These are phyloP conservation scores for Lysandra bellargus DNA, from an alignment of 2,888 invertebrate genomes.

Conservation along the genomic window DNA sequence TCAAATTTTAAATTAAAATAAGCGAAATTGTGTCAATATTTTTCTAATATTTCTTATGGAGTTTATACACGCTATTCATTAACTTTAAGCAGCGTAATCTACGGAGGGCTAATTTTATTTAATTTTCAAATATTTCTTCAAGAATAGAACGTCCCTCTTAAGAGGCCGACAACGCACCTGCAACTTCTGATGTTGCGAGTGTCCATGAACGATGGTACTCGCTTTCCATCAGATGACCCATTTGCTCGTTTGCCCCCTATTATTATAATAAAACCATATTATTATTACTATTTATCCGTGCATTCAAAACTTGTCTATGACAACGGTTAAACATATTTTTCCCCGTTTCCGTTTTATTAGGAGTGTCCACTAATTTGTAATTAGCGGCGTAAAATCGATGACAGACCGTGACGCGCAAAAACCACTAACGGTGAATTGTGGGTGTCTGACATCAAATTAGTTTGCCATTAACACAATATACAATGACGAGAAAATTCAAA, in stretches of 20 bases:
- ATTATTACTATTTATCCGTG: too few species aligned
- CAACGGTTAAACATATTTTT: constrained; percentile 28
- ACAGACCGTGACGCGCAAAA: constrained; percentile 59
- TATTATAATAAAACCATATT: too few species aligned
- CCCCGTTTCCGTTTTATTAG: constrained; percentile 33
- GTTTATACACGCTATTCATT: background rate
- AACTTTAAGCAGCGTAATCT: too few species aligned
- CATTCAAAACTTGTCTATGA: background rate
- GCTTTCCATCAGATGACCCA: too few species aligned
- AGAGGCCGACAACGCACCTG: too few species aligned
- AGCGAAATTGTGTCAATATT: background rate
- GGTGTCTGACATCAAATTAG: constrained; percentile 6
- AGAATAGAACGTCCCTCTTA: too few species aligned
- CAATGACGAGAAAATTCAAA: background rate
- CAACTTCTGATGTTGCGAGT: too few species aligned
- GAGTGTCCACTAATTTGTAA: constrained; percentile 59
- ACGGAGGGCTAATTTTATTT: too few species aligned
- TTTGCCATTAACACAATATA: background rate
- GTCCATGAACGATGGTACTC: too few species aligned
- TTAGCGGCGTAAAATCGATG: constrained; percentile 63
- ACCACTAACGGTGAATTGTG: constrained; percentile 60
- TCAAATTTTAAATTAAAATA: too few species aligned
- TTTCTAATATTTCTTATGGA: background rate
- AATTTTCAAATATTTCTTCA: too few species aligned
- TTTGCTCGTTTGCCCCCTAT: too few species aligned